Evolutionary conservation across 2,888 invertebrate genomes (phyloP).

Genomic region (Parnassius mnemosyne): DNA sequence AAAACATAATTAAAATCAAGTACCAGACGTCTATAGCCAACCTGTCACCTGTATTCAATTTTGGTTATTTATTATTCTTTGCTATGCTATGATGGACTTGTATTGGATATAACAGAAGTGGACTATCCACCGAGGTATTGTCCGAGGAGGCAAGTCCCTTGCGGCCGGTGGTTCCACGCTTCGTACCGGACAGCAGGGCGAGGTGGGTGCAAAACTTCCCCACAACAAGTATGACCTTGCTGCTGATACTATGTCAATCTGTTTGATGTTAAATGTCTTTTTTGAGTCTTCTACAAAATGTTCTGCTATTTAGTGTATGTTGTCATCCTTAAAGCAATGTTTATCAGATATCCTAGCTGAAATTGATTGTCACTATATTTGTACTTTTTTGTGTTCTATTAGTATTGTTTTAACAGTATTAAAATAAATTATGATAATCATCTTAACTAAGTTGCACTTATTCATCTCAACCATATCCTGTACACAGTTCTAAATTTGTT

Average conservation of each 20-base stretch:
- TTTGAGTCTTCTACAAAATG: conserved; percentile 43
- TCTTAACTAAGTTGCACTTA: conserved; percentile 19
- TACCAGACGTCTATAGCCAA: no score
- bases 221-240: conserved; percentile 40
- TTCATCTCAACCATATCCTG: background rate
- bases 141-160: conserved; percentile 84
- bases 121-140: conserved; percentile 89
- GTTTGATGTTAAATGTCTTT: conserved; percentile 60
- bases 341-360: conserved; percentile 28
- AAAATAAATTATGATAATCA: conserved; percentile 1
- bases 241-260: conserved; percentile 42
- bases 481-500: no score
- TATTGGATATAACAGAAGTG: conserved; percentile 84
- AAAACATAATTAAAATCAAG: no score
- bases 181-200: conserved; percentile 67
- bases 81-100: conserved; percentile 43
- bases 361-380: conserved; percentile 24
- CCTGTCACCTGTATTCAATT: conserved; percentile 1
- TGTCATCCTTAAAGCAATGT: conserved; percentile 30
- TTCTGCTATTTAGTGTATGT: conserved; percentile 28
- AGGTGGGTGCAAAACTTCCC: conserved; percentile 76
- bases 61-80: conserved; percentile 22
- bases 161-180: conserved; percentile 74
- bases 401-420: no score
- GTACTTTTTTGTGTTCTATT: conserved; percentile 5